A percentile compares a stretch with the other conserved stretches of the same genome.
These are phyloP conservation scores for Sebastes hubbsi DNA, from an alignment of 2,797 vertebrate species.

Conservation along the genomic window DNA sequence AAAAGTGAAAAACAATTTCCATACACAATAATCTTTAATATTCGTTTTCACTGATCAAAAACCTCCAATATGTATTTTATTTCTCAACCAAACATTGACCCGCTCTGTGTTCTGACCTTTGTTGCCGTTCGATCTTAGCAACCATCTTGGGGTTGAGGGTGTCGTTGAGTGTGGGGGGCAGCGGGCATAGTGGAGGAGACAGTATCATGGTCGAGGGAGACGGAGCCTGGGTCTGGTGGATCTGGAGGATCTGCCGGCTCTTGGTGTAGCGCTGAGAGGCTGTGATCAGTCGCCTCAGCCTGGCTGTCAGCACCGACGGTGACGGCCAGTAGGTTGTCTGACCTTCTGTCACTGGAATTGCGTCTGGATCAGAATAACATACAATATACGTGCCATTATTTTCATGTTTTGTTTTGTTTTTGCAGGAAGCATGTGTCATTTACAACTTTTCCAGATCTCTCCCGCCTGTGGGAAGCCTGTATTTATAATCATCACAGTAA, in stretches of 20 bases:
- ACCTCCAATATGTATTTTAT: too few species aligned
- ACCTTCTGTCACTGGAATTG: constrained; percentile 86
- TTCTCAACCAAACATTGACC: background rate
- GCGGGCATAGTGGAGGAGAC: constrained; percentile 83
- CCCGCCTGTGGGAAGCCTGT: background rate
- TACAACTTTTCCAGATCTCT: background rate
- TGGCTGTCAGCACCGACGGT: constrained; percentile 92
- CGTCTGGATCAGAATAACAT: constrained; percentile 77
- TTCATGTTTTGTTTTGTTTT: too few species aligned
- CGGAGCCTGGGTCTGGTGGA: constrained; percentile 85
- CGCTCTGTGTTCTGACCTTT: constrained; percentile 85
- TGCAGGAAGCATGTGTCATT: background rate
- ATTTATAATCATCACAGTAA: background rate
- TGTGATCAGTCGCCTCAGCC: constrained; percentile 95
- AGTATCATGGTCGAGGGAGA: constrained; percentile 81
- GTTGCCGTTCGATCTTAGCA: constrained; percentile 97
- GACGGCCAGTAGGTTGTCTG: constrained; percentile 94
- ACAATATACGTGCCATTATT: background rate
- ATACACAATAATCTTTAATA: background rate
- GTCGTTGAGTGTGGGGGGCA: constrained; percentile 88
- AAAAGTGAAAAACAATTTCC: background rate
- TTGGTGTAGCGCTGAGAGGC: constrained; percentile 96
- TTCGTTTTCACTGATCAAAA: background rate
- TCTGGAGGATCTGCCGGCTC: constrained; percentile 92
- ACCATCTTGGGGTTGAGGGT: constrained; percentile 95